phyloP scores from a whole-genome alignment of 2,113 vertebrate genomes.

The Paradoxurus hermaphroditus region DNA sequence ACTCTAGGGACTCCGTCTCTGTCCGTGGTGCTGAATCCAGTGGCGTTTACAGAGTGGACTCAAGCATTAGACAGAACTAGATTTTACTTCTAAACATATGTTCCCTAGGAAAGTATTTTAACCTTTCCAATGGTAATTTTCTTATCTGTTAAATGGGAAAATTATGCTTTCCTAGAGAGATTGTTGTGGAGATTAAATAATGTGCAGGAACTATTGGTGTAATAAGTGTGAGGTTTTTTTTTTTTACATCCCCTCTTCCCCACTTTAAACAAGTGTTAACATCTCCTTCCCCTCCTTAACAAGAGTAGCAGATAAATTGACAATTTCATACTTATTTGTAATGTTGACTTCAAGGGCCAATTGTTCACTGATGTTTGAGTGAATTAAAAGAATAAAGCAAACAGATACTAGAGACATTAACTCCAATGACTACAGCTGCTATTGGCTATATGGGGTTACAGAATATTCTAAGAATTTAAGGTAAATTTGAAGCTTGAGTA shows the following conservation, averaged over 20 bases:
- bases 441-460: not conserved
- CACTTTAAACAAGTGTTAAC: not conserved
- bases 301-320: not conserved
- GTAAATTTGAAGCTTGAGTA: not conserved
- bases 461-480: not conserved
- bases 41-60: not conserved
- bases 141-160: not conserved
- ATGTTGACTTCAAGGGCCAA: not conserved
- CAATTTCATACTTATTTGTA: not conserved
- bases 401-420: not conserved
- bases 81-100: not conserved
- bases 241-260: not conserved
- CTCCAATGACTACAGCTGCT: not conserved
- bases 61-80: not conserved
- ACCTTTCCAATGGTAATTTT: not conserved
- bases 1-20: rapidly evolving
- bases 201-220: not conserved
- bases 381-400: not conserved
- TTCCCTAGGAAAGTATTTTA: not conserved
- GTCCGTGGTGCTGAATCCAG: slow-evolving; percentile 15
- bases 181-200: not conserved
- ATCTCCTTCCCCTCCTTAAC: too few species aligned
- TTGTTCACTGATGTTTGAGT: not conserved
- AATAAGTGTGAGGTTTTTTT: not conserved
- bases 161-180: not conserved